Conservation (phyloP, 2,797 vertebrate species). For the Heterohyrax brucei region DNA sequence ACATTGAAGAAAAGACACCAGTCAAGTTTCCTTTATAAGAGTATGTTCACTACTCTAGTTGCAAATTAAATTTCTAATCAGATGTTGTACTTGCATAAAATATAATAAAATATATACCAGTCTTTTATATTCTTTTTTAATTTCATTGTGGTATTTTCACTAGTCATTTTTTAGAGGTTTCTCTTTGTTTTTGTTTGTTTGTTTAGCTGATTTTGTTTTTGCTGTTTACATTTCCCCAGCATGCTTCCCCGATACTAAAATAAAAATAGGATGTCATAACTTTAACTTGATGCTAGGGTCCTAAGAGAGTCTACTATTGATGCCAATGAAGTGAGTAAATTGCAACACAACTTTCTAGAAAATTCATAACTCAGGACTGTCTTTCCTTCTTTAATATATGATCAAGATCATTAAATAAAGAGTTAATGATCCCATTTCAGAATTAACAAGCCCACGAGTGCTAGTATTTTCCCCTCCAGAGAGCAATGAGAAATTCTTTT, state of each 20-base stretch:
- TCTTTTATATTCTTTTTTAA: not conserved
- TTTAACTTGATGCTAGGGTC: not conserved
- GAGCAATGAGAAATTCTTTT: not conserved
- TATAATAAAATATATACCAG: not conserved
- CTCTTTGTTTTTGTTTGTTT: too few species aligned
- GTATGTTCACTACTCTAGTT: not conserved
- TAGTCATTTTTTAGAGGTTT: not conserved
- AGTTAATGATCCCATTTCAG: not conserved
- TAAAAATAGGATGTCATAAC: not conserved
- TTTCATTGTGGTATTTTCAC: not conserved
- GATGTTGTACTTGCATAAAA: not conserved
- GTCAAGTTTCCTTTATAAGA: not conserved
- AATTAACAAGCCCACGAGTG: not conserved
- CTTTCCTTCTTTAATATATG: conserved; percentile 18
- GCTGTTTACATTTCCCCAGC: not conserved
- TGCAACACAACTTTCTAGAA: not conserved
- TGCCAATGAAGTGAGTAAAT: not conserved
- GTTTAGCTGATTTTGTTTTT: too few species aligned
- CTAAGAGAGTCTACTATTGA: not conserved
- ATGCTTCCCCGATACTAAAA: not conserved
- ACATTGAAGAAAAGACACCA: not conserved
- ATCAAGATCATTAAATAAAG: not conserved
- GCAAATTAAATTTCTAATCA: conserved; percentile 7
- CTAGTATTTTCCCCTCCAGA: not conserved
- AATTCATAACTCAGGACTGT: not conserved